phyloP scores from a whole-genome alignment of 1,140 invertebrate genomes.

The Leptoteleia sp. region DNA sequence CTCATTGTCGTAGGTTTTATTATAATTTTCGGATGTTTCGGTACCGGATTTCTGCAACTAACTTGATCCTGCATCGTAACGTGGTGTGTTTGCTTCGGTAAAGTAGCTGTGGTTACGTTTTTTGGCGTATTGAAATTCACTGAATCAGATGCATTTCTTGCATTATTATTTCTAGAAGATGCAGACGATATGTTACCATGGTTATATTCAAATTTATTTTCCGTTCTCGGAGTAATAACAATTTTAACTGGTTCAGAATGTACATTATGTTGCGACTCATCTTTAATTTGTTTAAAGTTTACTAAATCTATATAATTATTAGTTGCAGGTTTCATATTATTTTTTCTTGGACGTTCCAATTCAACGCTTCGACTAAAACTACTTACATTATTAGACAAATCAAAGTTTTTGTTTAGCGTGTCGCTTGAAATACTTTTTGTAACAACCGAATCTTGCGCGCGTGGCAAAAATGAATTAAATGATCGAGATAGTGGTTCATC shows the following conservation, averaged over 20 bases:
- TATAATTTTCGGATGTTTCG: slow-evolving; percentile 80
- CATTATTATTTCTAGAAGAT: no score
- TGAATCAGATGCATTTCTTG: no score
- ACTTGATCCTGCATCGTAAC: slow-evolving; percentile 22
- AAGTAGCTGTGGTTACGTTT: slow-evolving; percentile 4
- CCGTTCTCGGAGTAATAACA: slow-evolving; percentile 60
- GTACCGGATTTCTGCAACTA: slow-evolving; percentile 10
- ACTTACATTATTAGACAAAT: slow-evolving; percentile 11
- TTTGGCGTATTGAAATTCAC: no score
- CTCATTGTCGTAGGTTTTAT: slow-evolving; percentile 79
- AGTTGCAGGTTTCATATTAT: no score
- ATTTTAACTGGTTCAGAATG: slow-evolving; percentile 55
- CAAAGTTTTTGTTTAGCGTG: slow-evolving; percentile 21
- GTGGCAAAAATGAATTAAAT: slow-evolving; percentile 66
- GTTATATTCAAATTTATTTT: no score
- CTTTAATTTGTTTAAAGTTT: not conserved
- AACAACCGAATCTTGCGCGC: not conserved
- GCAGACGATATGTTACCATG: no score
- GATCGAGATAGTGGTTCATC: slow-evolving; percentile 69
- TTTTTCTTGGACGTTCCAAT: slow-evolving; percentile 4
- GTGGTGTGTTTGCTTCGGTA: slow-evolving; percentile 43
- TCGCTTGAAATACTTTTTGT: slow-evolving; percentile 44
- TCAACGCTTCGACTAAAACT: slow-evolving; percentile 31
- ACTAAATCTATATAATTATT: no score
- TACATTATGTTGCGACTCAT: slow-evolving; percentile 12